These are phyloP conservation scores for Drosophila pegasa DNA, from an alignment of 2,888 invertebrate genomes.

Conservation along the genomic window DNA sequence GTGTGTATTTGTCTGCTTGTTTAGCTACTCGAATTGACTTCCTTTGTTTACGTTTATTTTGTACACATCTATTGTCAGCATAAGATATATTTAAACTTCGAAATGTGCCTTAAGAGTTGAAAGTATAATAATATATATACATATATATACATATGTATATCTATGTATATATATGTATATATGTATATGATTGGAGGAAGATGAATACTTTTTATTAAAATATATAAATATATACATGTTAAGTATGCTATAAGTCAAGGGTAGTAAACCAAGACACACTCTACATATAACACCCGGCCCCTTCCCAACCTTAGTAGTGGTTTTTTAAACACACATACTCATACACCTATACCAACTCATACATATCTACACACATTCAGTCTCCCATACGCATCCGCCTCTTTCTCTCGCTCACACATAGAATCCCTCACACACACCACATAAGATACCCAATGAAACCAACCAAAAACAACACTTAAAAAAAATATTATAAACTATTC, in stretches of 20 bases:
- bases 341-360: neutral
- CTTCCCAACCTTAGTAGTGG: constrained; percentile 9
- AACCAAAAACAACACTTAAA: constrained; percentile 18
- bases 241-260: constrained; percentile 56
- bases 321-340: constrained; percentile 5
- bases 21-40: constrained; percentile 26
- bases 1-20: constrained; percentile 33
- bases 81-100: constrained; percentile 60
- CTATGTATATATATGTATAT: constrained; percentile 6
- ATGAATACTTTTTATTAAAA: constrained; percentile 1
- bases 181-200: constrained; percentile 10
- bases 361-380: neutral
- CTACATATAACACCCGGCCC: neutral
- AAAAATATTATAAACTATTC: constrained; percentile 40
- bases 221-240: constrained; percentile 35
- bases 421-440: constrained; percentile 8
- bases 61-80: constrained; percentile 43
- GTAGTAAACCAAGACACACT: constrained; percentile 26
- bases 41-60: constrained; percentile 16
- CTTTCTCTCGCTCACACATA: constrained; percentile 12
- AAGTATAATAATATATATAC: constrained; percentile 34
- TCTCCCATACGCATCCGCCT: neutral
- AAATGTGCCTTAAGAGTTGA: constrained; percentile 80
- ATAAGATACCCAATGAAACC: constrained; percentile 10
- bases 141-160: constrained; percentile 26